Percentiles rank a stretch among this genome's conserved stretches.
Conservation (phyloP, 2,113 vertebrate genomes). For the Amblyopsis rosae region DNA sequence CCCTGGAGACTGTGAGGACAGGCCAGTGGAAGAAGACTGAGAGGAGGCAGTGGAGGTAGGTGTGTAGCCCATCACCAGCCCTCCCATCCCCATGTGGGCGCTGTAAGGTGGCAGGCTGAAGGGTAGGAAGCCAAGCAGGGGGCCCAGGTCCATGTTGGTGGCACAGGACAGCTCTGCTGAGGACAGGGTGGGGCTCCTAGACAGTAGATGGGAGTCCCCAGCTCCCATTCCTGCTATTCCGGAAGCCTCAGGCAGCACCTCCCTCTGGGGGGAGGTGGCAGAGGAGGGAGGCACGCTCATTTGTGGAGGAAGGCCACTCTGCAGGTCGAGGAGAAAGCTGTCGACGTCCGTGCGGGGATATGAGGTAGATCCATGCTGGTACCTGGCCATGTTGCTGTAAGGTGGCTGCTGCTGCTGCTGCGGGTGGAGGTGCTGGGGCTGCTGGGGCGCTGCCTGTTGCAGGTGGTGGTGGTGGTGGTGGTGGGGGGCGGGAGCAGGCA, state of each 20-base stretch:
- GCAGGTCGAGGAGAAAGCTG: slow-evolving; percentile 92
- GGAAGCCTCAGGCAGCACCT: slow-evolving; percentile 73
- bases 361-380: slow-evolving; percentile 96
- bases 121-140: slow-evolving; percentile 92
- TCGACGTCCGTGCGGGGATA: slow-evolving; percentile 93
- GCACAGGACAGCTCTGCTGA: slow-evolving; percentile 88
- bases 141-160: slow-evolving; percentile 94
- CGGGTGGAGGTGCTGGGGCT: slow-evolving; percentile 43
- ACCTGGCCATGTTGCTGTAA: slow-evolving; percentile 81
- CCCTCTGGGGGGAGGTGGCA: slow-evolving; percentile 83
- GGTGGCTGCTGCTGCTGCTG: slow-evolving; percentile 52
- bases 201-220: slow-evolving; percentile 78
- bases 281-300: slow-evolving; percentile 79
- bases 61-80: slow-evolving; percentile 92
- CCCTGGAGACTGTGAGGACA: slow-evolving; percentile 86
- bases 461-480: slow-evolving; percentile 75
- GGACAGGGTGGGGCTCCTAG: slow-evolving; percentile 85
- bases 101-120: slow-evolving; percentile 90
- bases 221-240: slow-evolving; percentile 66
- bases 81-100: slow-evolving; percentile 84
- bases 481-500: slow-evolving; percentile 72
- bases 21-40: slow-evolving; percentile 62
- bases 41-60: slow-evolving; percentile 66
- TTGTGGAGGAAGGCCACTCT: slow-evolving; percentile 84
- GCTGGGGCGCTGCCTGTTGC: slow-evolving; percentile 71